These are phyloP conservation scores for Numida meleagris DNA, from an alignment of 2,113 vertebrate genomes.

Conservation along the genomic window DNA sequence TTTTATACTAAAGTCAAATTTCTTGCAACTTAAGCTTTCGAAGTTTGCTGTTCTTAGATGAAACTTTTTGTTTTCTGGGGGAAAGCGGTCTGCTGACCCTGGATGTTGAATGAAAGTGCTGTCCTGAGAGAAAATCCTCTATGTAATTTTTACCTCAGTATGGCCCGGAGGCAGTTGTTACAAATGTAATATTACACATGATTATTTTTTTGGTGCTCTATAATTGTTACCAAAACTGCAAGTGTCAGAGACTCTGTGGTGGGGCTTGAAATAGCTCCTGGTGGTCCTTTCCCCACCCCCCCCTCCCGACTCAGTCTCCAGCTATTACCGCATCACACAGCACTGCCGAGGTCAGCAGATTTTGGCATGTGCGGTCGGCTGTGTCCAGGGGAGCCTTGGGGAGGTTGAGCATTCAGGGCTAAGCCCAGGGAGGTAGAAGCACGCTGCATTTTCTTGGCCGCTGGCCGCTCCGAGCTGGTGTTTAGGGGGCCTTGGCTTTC, in stretches of 20 bases:
- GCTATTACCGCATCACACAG: not conserved
- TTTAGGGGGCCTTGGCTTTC: not conserved
- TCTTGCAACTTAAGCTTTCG: not conserved
- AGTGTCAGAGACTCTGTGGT: not conserved
- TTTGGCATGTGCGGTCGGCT: not conserved
- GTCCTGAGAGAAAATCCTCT: not conserved
- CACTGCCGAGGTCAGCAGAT: not conserved
- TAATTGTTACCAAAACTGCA: not conserved
- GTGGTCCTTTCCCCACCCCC: not conserved
- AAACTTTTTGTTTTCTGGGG: not conserved
- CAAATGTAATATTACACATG: not conserved
- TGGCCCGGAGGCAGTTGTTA: not conserved
- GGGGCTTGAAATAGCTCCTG: not conserved
- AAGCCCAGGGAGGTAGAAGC: not conserved
- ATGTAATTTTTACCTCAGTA: not conserved
- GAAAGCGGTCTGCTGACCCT: not conserved
- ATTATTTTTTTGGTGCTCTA: not conserved
- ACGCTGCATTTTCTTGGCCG: not conserved
- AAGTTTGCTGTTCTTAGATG: not conserved
- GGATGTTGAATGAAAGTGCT: not conserved
- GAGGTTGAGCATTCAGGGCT: not conserved
- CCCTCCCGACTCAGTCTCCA: not conserved
- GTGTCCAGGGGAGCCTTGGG: not conserved
- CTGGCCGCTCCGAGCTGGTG: rapidly evolving
- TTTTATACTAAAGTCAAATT: not conserved